A percentile compares a stretch with the other conserved stretches of the same genome.
Evolutionary conservation across 2,888 invertebrate genomes (phyloP).

Genomic region (Sarcophaga subvicina): DNA sequence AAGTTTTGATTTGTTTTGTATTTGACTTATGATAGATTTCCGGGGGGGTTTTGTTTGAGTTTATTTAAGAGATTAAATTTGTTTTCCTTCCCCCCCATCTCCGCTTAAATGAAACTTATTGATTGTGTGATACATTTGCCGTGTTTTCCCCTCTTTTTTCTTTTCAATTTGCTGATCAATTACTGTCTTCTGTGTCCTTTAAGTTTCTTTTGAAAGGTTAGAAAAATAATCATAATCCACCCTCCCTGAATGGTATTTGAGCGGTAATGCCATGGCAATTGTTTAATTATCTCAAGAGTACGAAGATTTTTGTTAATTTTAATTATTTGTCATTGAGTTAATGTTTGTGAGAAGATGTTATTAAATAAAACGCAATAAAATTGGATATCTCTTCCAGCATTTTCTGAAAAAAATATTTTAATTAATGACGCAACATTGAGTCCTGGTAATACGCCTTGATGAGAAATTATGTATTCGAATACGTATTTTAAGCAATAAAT

Average conservation of each 20-base stretch:
- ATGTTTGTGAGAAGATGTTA: too few species aligned
- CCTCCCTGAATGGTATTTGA: constrained; percentile 26
- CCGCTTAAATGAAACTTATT: background rate
- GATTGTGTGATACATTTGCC: background rate
- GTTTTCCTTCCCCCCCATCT: background rate
- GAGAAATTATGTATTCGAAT: too few species aligned
- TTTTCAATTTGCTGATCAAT: constrained; percentile 40
- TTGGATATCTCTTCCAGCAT: too few species aligned
- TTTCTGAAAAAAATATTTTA: too few species aligned
- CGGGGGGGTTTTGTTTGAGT: constrained; percentile 10
- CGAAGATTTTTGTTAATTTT: background rate
- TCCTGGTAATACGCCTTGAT: too few species aligned
- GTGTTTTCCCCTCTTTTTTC: background rate
- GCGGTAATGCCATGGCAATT: constrained; percentile 22
- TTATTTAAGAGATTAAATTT: constrained; percentile 52
- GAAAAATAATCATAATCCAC: background rate
- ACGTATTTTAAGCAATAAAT: too few species aligned
- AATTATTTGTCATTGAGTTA: too few species aligned
- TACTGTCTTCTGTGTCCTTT: constrained; percentile 17
- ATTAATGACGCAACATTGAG: too few species aligned
- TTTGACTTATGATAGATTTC: constrained; percentile 18
- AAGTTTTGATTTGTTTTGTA: constrained; percentile 18
- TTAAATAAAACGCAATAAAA: too few species aligned
- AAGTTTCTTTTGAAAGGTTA: background rate
- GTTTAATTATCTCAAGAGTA: constrained; percentile 29